Evolutionary conservation across 2,888 invertebrate species (phyloP).

Genomic region (Thereva nobilitata): DNA sequence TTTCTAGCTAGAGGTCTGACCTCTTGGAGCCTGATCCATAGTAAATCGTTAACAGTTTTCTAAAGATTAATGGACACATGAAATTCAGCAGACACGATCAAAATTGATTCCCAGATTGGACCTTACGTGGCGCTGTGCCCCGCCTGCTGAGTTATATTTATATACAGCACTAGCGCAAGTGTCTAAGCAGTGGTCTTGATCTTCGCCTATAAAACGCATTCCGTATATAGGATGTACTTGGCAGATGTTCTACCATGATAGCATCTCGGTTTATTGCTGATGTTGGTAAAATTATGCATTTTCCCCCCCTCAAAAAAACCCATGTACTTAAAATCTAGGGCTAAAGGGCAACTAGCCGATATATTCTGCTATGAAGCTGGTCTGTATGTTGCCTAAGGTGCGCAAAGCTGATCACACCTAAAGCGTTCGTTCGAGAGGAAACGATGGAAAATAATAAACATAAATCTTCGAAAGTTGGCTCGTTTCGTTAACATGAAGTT

Average conservation of each 20-base stretch:
- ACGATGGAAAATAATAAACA: too few relatives aligned
- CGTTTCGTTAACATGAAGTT: too few relatives aligned
- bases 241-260: background rate
- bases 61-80: constrained; percentile 30
- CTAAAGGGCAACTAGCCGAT: too few relatives aligned
- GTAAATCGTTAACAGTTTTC: constrained; percentile 29
- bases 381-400: too few relatives aligned
- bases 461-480: too few relatives aligned
- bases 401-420: too few relatives aligned
- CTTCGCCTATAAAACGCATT: constrained; percentile 15
- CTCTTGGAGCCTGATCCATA: constrained; percentile 1
- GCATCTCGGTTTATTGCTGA: too few relatives aligned
- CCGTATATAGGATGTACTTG: constrained; percentile 8
- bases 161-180: background rate
- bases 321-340: too few relatives aligned
- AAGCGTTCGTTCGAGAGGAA: too few relatives aligned
- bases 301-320: too few relatives aligned
- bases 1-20: background rate
- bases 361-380: too few relatives aligned
- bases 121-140: constrained; percentile 24
- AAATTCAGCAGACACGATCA: constrained; percentile 27
- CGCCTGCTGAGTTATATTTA: constrained; percentile 18
- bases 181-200: constrained; percentile 25
- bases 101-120: constrained; percentile 32
- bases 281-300: too few relatives aligned